Conservation (phyloP, 2,888 invertebrate species). For the Drosophila ustulata region DNA sequence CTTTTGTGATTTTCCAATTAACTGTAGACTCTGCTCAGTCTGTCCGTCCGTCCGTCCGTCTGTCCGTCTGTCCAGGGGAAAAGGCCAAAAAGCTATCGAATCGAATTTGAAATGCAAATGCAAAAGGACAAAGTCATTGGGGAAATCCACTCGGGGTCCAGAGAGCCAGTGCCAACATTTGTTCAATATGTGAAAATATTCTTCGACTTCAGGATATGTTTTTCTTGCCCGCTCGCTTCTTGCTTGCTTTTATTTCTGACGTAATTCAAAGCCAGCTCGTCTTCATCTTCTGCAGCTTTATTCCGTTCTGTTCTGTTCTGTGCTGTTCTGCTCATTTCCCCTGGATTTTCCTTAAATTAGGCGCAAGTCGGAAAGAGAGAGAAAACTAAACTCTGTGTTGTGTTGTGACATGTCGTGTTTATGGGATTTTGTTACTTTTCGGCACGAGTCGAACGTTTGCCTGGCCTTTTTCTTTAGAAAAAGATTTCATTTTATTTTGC, state of each 20-base stretch:
- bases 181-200: slow-evolving; percentile 59
- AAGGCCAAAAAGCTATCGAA: slow-evolving; percentile 37
- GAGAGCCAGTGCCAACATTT: slow-evolving; percentile 26
- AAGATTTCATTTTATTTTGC: slow-evolving; percentile 70
- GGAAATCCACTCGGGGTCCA: slow-evolving; percentile 61
- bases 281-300: slow-evolving; percentile 31
- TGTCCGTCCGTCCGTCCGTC: background rate
- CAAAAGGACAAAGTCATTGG: slow-evolving; percentile 64
- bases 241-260: slow-evolving; percentile 42
- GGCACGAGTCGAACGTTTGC: slow-evolving; percentile 33
- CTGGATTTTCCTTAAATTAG: slow-evolving; percentile 44
- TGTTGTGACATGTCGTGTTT: slow-evolving; percentile 81
- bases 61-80: background rate
- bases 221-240: slow-evolving; percentile 5
- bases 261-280: slow-evolving; percentile 63
- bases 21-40: slow-evolving; percentile 30
- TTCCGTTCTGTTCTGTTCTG: background rate
- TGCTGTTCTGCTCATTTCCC: slow-evolving; percentile 21
- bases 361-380: background rate
- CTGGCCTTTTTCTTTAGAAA: slow-evolving; percentile 53
- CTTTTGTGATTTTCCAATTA: slow-evolving; percentile 68
- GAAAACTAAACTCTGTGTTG: slow-evolving; percentile 45
- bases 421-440: slow-evolving; percentile 75
- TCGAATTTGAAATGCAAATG: slow-evolving; percentile 74
- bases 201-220: slow-evolving; percentile 24